These are phyloP conservation scores for Lasioglossum lativentre DNA, from an alignment of 2,888 invertebrate species.

Conservation along the genomic window DNA sequence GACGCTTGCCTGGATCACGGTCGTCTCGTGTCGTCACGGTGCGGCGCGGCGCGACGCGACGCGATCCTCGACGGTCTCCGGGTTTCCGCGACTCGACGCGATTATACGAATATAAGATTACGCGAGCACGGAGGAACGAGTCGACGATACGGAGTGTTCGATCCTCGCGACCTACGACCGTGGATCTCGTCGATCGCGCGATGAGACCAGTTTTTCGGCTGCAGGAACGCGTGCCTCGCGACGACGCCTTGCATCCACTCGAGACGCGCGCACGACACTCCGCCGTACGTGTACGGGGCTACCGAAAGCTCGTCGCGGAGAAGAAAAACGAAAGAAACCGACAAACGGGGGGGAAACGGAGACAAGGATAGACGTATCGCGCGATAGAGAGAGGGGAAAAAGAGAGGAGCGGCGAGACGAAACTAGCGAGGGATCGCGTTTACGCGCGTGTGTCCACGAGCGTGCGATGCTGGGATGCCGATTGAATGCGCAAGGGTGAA, in stretches of 20 bases:
- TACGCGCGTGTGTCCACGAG: conserved; percentile 16
- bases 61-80: not conserved
- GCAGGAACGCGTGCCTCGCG: conserved; percentile 51
- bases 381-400: not conserved
- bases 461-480: conserved; percentile 37
- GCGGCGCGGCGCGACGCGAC: conserved; percentile 14
- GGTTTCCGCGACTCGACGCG: not conserved
- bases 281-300: conserved; percentile 56
- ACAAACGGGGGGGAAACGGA: conserved; percentile 42
- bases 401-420: conserved; percentile 11
- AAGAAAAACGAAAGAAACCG: conserved; percentile 60
- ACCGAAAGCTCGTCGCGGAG: conserved; percentile 50
- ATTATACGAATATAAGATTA: not conserved
- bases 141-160: conserved; percentile 5
- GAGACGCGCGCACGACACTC: conserved; percentile 63
- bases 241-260: conserved; percentile 64
- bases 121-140: conserved; percentile 41
- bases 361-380: conserved; percentile 14
- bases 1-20: not conserved
- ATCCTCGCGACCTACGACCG: conserved; percentile 11
- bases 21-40: not conserved
- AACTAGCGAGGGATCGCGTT: conserved; percentile 33
- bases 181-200: conserved; percentile 51
- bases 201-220: conserved; percentile 38
- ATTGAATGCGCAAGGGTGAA: conserved; percentile 43